Evolutionary conservation across 2,797 vertebrate species (phyloP).

Genomic region (Oryzias sinensis): DNA sequence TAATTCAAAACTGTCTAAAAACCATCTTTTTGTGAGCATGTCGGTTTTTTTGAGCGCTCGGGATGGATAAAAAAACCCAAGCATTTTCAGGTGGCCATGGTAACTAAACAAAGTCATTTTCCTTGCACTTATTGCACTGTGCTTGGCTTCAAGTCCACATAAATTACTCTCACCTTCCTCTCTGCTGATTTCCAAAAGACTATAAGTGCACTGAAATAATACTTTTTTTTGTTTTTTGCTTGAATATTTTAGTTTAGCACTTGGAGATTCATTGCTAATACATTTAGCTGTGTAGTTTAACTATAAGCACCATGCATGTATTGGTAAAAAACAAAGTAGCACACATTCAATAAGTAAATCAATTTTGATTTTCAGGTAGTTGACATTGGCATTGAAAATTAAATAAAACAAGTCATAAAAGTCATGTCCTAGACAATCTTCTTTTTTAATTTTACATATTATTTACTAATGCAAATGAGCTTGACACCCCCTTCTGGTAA

Average conservation of each 20-base stretch:
- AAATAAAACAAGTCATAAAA: background rate
- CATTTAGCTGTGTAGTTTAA: background rate
- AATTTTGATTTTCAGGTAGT: background rate
- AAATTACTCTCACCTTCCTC: conserved; percentile 22
- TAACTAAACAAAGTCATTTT: conserved; percentile 85
- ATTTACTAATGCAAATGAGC: conserved; percentile 4
- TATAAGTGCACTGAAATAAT: conserved; percentile 16
- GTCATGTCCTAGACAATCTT: background rate
- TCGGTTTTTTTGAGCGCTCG: background rate
- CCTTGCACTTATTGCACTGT: conserved; percentile 75
- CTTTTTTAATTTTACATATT: conserved; percentile 2
- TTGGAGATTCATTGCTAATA: too few relatives aligned
- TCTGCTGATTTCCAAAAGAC: conserved; percentile 9
- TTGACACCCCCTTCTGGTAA: conserved; percentile 10
- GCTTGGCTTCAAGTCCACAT: conserved; percentile 36
- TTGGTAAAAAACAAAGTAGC: background rate
- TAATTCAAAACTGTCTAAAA: conserved; percentile 11
- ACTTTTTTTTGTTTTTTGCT: too few relatives aligned
- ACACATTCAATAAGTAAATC: background rate
- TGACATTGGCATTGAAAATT: background rate
- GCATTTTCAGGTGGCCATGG: conserved; percentile 90
- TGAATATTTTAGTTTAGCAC: too few relatives aligned
- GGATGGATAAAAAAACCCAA: conserved; percentile 48
- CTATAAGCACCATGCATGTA: background rate
- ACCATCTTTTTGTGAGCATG: conserved; percentile 6